Conservation (phyloP, 2,113 vertebrate genomes). For the Acrocephalus kingi region DNA sequence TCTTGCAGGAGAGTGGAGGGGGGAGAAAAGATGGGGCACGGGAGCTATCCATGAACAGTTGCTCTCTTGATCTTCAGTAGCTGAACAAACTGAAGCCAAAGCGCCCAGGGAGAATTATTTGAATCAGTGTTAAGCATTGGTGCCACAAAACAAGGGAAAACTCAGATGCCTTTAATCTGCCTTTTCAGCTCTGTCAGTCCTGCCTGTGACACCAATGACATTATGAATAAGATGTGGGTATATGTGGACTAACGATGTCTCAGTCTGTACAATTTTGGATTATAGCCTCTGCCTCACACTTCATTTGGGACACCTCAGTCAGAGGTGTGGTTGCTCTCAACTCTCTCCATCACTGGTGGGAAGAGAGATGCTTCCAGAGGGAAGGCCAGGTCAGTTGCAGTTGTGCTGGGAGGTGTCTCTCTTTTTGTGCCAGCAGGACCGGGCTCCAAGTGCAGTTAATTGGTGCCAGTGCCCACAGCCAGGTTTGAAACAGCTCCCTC, state of each 20-base stretch:
- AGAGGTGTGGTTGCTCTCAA: background rate
- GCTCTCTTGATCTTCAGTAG: background rate
- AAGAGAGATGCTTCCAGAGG: background rate
- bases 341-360: background rate
- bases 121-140: background rate
- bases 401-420: background rate
- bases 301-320: background rate
- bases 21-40: rapidly evolving
- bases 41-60: background rate
- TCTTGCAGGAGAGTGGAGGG: background rate
- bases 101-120: background rate
- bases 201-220: background rate
- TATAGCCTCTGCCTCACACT: background rate
- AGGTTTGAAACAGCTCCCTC: background rate
- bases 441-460: background rate
- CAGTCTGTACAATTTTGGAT: rapidly evolving
- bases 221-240: background rate
- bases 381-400: background rate
- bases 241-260: background rate
- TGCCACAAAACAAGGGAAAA: background rate
- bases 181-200: background rate
- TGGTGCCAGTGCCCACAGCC: background rate
- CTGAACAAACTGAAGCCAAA: background rate
- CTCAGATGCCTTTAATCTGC: background rate
- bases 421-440: background rate